Evolutionary conservation across 2,797 vertebrate genomes (phyloP).

Genomic region (Enoplosus armatus): DNA sequence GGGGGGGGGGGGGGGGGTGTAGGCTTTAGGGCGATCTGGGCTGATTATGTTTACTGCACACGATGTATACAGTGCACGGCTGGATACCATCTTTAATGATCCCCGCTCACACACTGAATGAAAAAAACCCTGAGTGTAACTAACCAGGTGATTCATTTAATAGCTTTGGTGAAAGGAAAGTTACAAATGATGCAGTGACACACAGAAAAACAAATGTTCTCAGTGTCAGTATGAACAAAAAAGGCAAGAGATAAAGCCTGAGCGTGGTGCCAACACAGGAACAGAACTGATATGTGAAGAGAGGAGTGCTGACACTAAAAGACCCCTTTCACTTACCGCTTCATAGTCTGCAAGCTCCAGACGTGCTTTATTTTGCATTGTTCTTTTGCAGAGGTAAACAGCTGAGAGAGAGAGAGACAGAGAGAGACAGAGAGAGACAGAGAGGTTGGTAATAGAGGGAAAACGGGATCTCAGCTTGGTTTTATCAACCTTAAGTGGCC

Average conservation of each 20-base stretch:
- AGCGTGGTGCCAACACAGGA: constrained; percentile 19
- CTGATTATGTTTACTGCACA: constrained; percentile 49
- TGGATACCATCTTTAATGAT: constrained; percentile 58
- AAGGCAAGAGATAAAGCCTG: constrained; percentile 37
- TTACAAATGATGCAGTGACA: constrained; percentile 38
- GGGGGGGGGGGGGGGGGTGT: too few species aligned
- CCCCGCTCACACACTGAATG: constrained; percentile 21
- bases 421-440: constrained; percentile 64
- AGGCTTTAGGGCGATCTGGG: constrained; percentile 38
- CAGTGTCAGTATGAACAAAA: constrained; percentile 37
- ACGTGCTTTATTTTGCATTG: constrained; percentile 99
- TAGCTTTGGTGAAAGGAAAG: constrained; percentile 41
- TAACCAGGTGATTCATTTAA: constrained; percentile 45
- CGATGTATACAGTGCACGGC: constrained; percentile 33
- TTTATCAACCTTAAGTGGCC: constrained; percentile 79
- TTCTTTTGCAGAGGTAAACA: constrained; percentile 99
- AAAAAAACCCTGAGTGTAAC: constrained; percentile 13
- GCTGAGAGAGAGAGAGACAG: constrained; percentile 84
- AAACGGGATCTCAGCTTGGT: constrained; percentile 51
- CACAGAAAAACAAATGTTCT: constrained; percentile 29
- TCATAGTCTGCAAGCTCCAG: constrained; percentile 98
- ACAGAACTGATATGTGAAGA: constrained; percentile 38
- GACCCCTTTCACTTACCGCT: constrained; percentile 89
- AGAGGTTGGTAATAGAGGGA: constrained; percentile 49
- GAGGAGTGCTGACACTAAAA: constrained; percentile 41